phyloP scores from a whole-genome alignment of 2,797 vertebrate genomes.

The Brotula barbata region DNA sequence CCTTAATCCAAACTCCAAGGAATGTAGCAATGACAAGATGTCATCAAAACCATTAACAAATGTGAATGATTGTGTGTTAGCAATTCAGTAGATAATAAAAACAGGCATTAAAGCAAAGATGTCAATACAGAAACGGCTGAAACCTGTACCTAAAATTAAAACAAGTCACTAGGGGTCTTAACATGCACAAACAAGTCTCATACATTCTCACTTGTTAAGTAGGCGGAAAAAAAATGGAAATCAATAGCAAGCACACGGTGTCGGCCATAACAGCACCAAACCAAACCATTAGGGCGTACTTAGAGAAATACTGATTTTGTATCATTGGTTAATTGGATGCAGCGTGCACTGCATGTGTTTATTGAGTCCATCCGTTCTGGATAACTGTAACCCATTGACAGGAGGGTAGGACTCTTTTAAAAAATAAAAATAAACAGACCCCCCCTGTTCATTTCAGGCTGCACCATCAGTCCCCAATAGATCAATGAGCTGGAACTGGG shows the following conservation, averaged over 20 bases:
- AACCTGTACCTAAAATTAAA: too few relatives aligned
- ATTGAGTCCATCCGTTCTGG: constrained; percentile 51
- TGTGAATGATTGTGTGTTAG: too few relatives aligned
- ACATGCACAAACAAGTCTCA: neutral
- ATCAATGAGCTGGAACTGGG: constrained; percentile 49
- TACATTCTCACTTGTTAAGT: constrained; percentile 5
- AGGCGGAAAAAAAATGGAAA: constrained; percentile 10
- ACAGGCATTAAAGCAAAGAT: too few relatives aligned
- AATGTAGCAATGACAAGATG: too few relatives aligned
- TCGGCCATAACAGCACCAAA: constrained; percentile 30
- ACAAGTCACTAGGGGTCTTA: too few relatives aligned
- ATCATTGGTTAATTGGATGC: constrained; percentile 17
- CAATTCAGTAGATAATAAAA: too few relatives aligned
- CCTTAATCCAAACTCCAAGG: too few relatives aligned
- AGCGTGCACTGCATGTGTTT: constrained; percentile 28
- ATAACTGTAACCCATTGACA: constrained; percentile 21
- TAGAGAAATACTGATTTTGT: constrained; percentile 29
- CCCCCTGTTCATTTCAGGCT: constrained; percentile 45
- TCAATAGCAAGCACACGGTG: constrained; percentile 32
- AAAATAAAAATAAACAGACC: constrained; percentile 35
- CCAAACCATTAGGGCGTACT: constrained; percentile 33
- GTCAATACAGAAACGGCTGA: too few relatives aligned
- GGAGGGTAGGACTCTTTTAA: constrained; percentile 8
- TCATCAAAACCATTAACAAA: too few relatives aligned
- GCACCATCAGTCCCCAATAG: constrained; percentile 57